These are phyloP conservation scores for Myotis pilosus DNA, from an alignment of 2,797 vertebrate species.

Conservation along the genomic window DNA sequence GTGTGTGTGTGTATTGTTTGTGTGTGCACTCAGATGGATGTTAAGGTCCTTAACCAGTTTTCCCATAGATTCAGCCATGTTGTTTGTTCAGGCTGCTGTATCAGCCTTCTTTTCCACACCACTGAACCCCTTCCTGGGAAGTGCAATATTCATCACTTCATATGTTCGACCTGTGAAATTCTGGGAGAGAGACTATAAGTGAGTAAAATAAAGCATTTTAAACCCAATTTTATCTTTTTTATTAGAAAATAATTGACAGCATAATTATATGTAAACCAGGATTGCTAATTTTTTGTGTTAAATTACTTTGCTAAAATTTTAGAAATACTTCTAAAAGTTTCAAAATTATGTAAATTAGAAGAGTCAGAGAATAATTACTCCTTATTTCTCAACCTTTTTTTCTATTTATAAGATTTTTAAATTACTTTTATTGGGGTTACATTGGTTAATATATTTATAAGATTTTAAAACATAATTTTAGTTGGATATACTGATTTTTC, in stretches of 20 bases:
- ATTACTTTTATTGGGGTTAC: not conserved
- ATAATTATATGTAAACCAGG: not conserved
- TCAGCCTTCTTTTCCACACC: constrained; percentile 97
- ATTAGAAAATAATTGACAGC: not conserved
- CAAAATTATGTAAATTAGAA: constrained; percentile 13
- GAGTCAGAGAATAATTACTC: not conserved
- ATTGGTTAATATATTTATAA: not conserved
- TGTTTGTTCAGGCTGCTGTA: constrained; percentile 94
- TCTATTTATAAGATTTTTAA: not conserved
- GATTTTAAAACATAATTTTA: constrained; percentile 21
- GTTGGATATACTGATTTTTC: constrained; percentile 1
- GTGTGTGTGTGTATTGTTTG: not conserved
- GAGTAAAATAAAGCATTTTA: constrained; percentile 71
- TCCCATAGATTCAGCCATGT: constrained; percentile 94
- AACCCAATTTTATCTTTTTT: not conserved
- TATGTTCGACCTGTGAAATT: constrained; percentile 98
- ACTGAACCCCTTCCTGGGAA: constrained; percentile 97
- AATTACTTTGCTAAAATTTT: constrained; percentile 51
- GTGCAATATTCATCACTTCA: constrained; percentile 98
- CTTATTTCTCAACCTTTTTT: constrained; percentile 27
- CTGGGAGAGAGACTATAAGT: constrained; percentile 99
- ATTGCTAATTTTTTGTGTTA: constrained; percentile 22
- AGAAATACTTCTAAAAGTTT: constrained; percentile 31
- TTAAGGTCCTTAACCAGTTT: constrained; percentile 86
- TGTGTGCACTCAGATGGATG: not conserved